phyloP scores from a whole-genome alignment of 2,797 vertebrate genomes.

The Myotis findleyi region DNA sequence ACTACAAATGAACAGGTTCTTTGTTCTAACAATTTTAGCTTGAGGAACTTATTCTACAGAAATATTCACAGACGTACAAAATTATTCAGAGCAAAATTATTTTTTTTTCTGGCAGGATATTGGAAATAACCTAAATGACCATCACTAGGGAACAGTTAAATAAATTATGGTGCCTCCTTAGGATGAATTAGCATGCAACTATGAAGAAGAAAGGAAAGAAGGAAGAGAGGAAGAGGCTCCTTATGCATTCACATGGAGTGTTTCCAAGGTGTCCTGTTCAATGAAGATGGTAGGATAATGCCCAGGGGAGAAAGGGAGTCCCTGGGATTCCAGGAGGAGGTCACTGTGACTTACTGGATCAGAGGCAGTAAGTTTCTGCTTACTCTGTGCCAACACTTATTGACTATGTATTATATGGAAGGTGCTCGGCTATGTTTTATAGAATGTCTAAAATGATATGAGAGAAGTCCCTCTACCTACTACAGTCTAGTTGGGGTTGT shows the following conservation, averaged over 20 bases:
- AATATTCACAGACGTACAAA: not conserved
- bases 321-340: not conserved
- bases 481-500: not conserved
- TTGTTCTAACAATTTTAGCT: conserved; percentile 14
- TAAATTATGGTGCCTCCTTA: not conserved
- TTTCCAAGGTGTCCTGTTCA: not conserved
- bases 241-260: not conserved
- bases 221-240: not conserved
- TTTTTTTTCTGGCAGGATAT: not conserved
- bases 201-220: not conserved
- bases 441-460: not conserved
- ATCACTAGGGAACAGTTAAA: not conserved
- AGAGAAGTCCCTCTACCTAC: not conserved
- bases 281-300: not conserved
- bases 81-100: not conserved
- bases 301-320: not conserved
- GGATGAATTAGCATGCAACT: not conserved
- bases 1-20: not conserved
- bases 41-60: not conserved
- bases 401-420: not conserved
- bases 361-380: not conserved
- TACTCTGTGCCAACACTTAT: not conserved
- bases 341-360: not conserved
- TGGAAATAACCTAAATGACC: not conserved
- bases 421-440: not conserved